phyloP scores from a whole-genome alignment of 2,113 vertebrate genomes.

The Leptobrachium ailaonicum region DNA sequence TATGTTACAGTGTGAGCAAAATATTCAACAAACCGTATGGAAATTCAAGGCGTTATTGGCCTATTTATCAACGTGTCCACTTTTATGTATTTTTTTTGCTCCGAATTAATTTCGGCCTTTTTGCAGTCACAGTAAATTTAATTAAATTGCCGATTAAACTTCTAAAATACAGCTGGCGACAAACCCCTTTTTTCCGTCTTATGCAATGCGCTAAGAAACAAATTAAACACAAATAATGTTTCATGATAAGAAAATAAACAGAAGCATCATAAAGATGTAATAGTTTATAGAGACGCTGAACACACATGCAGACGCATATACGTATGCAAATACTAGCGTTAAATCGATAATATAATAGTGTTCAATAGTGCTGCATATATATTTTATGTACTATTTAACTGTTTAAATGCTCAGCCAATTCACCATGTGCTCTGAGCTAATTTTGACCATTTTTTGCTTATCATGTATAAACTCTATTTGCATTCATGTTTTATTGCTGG shows the following conservation, averaged over 20 bases:
- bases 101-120: constrained; percentile 8
- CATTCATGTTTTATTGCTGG: too few relatives aligned
- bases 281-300: too few relatives aligned
- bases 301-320: too few relatives aligned
- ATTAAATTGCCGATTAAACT: constrained; percentile 25
- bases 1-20: neutral
- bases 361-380: too few relatives aligned
- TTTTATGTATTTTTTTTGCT: constrained; percentile 8
- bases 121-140: constrained; percentile 25
- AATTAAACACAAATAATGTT: constrained; percentile 21
- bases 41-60: neutral
- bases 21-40: neutral
- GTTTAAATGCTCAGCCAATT: too few relatives aligned
- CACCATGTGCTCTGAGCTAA: too few relatives aligned
- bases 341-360: too few relatives aligned
- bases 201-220: constrained; percentile 22
- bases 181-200: constrained; percentile 34
- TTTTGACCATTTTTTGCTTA: too few relatives aligned
- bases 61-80: neutral
- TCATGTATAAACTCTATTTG: too few relatives aligned
- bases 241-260: constrained; percentile 33
- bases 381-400: too few relatives aligned
- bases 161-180: constrained; percentile 9
- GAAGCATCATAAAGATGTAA: constrained; percentile 8
- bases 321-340: too few relatives aligned